Evolutionary conservation across 2,797 vertebrate genomes (phyloP).

Genomic region (Fundulus diaphanus): DNA sequence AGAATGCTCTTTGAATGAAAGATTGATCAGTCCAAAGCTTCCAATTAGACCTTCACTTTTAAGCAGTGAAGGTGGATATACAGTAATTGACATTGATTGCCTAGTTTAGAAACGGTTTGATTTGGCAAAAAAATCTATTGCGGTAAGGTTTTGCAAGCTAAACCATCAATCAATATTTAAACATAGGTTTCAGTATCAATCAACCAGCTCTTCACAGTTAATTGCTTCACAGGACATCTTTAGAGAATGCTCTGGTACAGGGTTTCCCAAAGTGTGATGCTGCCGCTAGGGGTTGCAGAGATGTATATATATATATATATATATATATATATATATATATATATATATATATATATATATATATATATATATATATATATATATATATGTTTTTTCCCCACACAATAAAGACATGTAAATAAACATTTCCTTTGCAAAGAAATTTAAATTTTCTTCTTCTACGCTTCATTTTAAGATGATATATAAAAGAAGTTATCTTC

Average conservation of each 20-base stretch:
- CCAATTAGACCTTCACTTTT: conserved; percentile 68
- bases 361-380: too few species aligned
- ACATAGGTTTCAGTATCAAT: conserved; percentile 78
- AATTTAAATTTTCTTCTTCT: too few species aligned
- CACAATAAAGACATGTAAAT: too few species aligned
- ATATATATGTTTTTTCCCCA: too few species aligned
- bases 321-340: too few species aligned
- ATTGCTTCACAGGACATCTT: conserved; percentile 50
- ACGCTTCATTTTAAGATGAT: too few species aligned
- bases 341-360: too few species aligned
- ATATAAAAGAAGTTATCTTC: too few species aligned
- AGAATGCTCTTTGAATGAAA: conserved; percentile 68
- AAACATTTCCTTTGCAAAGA: too few species aligned
- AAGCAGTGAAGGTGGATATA: conserved; percentile 44
- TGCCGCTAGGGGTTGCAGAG: too few species aligned
- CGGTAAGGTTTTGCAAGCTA: conserved; percentile 74
- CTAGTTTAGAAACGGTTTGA: conserved; percentile 77
- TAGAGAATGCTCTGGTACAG: neutral
- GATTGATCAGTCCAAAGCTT: conserved; percentile 77
- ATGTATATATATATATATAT: too few species aligned
- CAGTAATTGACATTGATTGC: conserved; percentile 70
- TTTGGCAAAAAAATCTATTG: conserved; percentile 77
- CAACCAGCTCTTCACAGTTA: conserved; percentile 52
- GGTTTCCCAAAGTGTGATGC: too few species aligned
- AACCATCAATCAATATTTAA: conserved; percentile 69